These are phyloP conservation scores for Siphlonurus alternatus DNA, from an alignment of 2,888 invertebrate genomes.

Conservation along the genomic window DNA sequence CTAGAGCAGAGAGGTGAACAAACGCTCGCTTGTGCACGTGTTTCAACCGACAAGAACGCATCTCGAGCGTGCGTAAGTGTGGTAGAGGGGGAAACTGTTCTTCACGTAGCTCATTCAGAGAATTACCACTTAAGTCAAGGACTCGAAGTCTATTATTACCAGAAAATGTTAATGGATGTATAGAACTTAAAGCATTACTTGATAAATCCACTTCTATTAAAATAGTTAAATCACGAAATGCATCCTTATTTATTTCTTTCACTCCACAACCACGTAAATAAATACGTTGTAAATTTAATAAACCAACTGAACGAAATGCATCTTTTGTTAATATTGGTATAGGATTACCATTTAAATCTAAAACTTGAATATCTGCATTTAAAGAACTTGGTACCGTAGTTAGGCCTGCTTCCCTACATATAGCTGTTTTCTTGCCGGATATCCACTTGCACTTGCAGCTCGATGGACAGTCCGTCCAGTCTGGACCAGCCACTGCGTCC, in stretches of 20 bases:
- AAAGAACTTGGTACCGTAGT: constrained; percentile 57
- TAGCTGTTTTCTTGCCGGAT: constrained; percentile 76
- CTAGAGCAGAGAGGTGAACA: constrained; percentile 49
- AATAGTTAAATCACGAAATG: constrained; percentile 73
- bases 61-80: constrained; percentile 60
- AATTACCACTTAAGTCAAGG: constrained; percentile 67
- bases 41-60: constrained; percentile 62
- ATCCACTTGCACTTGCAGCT: constrained; percentile 86
- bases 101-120: constrained; percentile 48
- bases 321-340: constrained; percentile 57
- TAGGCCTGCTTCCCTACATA: constrained; percentile 65
- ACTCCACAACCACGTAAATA: constrained; percentile 61
- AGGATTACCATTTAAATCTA: constrained; percentile 67
- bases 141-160: constrained; percentile 69
- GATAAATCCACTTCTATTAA: constrained; percentile 75
- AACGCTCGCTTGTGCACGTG: constrained; percentile 62
- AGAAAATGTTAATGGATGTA: constrained; percentile 64
- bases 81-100: constrained; percentile 70
- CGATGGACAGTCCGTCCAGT: constrained; percentile 78
- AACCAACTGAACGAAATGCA: constrained; percentile 58
- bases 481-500: constrained; percentile 31
- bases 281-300: constrained; percentile 70
- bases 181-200: constrained; percentile 54
- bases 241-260: constrained; percentile 58
- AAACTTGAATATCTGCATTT: constrained; percentile 66